Conservation (phyloP, 2,888 invertebrate genomes). For the Formica aserva region DNA sequence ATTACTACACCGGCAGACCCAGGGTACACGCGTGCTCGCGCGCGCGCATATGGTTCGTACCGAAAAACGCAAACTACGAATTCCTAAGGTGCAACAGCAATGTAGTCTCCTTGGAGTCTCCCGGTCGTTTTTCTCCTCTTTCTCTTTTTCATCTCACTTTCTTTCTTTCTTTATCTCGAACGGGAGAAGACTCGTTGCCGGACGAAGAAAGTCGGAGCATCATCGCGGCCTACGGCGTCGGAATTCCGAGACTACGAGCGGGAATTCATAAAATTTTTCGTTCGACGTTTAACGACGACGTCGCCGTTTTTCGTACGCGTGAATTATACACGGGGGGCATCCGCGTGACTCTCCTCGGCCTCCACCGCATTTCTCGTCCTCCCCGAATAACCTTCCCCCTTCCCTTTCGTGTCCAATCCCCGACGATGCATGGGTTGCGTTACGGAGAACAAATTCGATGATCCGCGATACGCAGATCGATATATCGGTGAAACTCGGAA, state of each 20-base stretch:
- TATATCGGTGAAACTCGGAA: conserved; percentile 43
- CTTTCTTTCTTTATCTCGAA: conserved; percentile 9
- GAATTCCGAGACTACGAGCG: conserved; percentile 57
- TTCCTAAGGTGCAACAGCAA: conserved; percentile 60
- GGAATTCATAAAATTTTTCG: conserved; percentile 67
- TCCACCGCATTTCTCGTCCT: not conserved
- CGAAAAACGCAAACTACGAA: conserved; percentile 68
- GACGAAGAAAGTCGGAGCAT: conserved; percentile 41
- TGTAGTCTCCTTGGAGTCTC: conserved; percentile 34
- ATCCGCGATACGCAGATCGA: conserved; percentile 3
- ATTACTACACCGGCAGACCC: conserved; percentile 73
- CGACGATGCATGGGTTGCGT: not conserved
- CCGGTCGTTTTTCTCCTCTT: conserved; percentile 40
- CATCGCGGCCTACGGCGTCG: conserved; percentile 42
- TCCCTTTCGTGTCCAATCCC: not conserved
- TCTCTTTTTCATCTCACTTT: conserved; percentile 14
- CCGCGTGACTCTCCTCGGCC: not conserved
- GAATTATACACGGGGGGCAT: not conserved
- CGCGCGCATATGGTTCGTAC: conserved; percentile 43
- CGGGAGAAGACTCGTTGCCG: conserved; percentile 51
- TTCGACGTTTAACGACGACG: conserved; percentile 62
- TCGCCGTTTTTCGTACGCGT: conserved; percentile 32
- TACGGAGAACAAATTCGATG: conserved; percentile 28
- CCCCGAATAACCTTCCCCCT: too few species aligned
- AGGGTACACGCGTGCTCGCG: conserved; percentile 8